Evolutionary conservation across 2,113 vertebrate genomes (phyloP).

Genomic region (Pelodiscus sinensis): DNA sequence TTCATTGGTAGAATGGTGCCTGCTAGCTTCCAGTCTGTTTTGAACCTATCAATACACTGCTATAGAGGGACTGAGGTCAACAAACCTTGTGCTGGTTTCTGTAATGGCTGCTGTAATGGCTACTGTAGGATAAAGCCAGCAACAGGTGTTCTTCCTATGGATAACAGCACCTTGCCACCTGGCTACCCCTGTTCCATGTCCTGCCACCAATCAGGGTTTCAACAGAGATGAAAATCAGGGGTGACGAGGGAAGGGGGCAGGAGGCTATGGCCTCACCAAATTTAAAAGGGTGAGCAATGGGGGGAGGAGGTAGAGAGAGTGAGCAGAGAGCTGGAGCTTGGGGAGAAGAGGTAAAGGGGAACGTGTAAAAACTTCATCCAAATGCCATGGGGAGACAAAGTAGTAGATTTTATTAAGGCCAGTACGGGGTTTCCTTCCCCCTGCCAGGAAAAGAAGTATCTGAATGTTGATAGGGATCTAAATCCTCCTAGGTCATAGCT

Average conservation of each 20-base stretch:
- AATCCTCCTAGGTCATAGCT: neutral
- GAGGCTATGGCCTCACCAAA: too few relatives aligned
- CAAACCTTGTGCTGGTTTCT: constrained; percentile 49
- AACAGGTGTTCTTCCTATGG: neutral
- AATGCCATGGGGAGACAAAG: neutral
- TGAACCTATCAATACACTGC: constrained; percentile 58
- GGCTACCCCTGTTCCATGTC: too few relatives aligned
- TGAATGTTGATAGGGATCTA: neutral
- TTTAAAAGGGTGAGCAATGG: too few relatives aligned
- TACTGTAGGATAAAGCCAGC: constrained; percentile 21
- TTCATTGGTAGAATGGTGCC: constrained; percentile 59
- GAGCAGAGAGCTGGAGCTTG: too few relatives aligned
- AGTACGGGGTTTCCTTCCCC: neutral
- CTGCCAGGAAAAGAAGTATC: neutral
- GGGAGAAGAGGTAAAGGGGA: too few relatives aligned
- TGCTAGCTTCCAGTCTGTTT: constrained; percentile 66
- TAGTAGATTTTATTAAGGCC: neutral
- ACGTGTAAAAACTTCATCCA: neutral
- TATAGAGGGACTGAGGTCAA: constrained; percentile 52
- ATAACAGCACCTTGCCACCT: neutral
- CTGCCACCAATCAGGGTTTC: neutral
- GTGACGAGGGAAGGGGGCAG: too few relatives aligned
- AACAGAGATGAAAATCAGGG: neutral
- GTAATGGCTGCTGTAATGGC: constrained; percentile 42
- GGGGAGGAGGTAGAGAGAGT: too few relatives aligned